Conservation (phyloP, 1,140 invertebrate genomes). For the Mizuhopecten yessoensis region DNA sequence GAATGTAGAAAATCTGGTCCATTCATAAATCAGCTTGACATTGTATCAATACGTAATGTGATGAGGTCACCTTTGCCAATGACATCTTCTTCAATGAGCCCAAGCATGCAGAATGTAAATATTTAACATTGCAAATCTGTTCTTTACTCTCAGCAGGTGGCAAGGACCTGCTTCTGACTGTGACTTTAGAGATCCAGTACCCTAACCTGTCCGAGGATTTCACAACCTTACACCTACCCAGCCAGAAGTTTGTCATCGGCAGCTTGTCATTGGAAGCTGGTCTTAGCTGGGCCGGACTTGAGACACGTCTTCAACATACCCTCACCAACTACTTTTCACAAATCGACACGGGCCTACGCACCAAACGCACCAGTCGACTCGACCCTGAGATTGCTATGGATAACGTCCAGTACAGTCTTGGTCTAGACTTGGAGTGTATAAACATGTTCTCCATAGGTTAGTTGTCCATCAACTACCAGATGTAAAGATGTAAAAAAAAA, state of each 20-base stretch:
- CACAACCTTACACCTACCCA: conserved; percentile 27
- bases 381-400: conserved; percentile 68
- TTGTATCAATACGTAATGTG: too few species aligned
- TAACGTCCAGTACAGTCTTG: conserved; percentile 71
- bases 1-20: too few species aligned
- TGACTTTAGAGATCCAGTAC: conserved; percentile 44
- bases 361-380: conserved; percentile 72
- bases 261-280: conserved; percentile 65
- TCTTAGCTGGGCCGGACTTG: conserved; percentile 75
- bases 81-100: too few species aligned
- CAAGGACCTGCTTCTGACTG: conserved; percentile 4
- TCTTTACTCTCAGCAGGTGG: conserved; percentile 39
- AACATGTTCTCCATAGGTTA: conserved; percentile 77
- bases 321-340: conserved; percentile 72
- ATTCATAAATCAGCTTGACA: too few species aligned
- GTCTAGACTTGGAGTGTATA: conserved; percentile 73
- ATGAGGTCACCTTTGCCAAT: too few species aligned
- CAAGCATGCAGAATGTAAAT: too few species aligned
- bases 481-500: too few species aligned
- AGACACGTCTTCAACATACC: conserved; percentile 68
- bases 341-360: conserved; percentile 76
- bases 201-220: not conserved
- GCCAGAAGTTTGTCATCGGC: conserved; percentile 72
- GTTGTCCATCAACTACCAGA: conserved; percentile 20
- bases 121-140: too few species aligned